phyloP scores from a whole-genome alignment of 2,113 vertebrate genomes.

The Anseranas semipalmata region DNA sequence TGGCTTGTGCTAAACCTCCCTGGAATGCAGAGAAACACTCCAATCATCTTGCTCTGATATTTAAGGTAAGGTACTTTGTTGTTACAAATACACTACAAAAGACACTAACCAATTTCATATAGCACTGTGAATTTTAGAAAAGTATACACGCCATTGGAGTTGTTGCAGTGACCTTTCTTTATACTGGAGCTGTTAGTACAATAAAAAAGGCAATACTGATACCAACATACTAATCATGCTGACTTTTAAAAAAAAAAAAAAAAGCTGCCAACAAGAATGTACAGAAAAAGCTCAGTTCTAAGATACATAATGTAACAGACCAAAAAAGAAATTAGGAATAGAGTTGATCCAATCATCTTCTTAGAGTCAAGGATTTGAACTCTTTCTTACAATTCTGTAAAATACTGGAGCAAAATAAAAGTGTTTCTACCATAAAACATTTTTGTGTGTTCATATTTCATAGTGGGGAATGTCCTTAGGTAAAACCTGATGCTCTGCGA shows the following conservation, averaged over 20 bases:
- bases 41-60: slow-evolving; percentile 92
- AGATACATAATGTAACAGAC: background rate
- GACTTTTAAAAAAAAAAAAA: background rate
- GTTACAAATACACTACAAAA: background rate
- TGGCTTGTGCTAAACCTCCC: slow-evolving; percentile 91
- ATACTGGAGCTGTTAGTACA: background rate
- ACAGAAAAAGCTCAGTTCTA: background rate
- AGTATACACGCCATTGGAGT: background rate
- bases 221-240: background rate
- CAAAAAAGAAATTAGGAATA: background rate
- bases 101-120: background rate
- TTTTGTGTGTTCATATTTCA: background rate
- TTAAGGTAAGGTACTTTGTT: slow-evolving; percentile 80
- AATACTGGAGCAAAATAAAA: background rate
- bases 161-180: background rate
- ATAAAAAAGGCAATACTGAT: background rate
- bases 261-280: background rate
- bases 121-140: background rate
- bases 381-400: background rate
- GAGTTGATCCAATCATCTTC: background rate
- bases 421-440: background rate
- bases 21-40: slow-evolving; percentile 94
- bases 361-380: background rate
- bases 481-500: background rate
- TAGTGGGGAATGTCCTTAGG: background rate